These are phyloP conservation scores for Centropus unirufus DNA, from an alignment of 2,113 vertebrate species.

Conservation along the genomic window DNA sequence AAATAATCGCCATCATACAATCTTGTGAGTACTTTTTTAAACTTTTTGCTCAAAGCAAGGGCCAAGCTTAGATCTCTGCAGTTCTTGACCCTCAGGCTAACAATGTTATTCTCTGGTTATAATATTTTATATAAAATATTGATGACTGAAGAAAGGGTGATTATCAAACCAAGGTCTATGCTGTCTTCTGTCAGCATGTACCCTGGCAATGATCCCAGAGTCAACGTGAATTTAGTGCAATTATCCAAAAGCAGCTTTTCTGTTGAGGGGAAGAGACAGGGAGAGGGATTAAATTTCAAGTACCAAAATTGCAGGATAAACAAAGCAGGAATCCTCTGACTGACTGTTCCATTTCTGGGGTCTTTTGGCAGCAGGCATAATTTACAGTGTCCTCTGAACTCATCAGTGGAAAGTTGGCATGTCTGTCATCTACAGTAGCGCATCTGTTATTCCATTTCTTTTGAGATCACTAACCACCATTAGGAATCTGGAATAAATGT, in stretches of 20 bases:
- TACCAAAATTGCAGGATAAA: neutral
- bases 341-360: neutral
- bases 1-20: rapidly evolving
- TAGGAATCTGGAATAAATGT: slow-evolving; percentile 33
- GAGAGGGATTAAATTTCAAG: slow-evolving; percentile 3
- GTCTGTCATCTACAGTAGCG: neutral
- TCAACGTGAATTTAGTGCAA: neutral
- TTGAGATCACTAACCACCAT: slow-evolving; percentile 23
- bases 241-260: slow-evolving; percentile 16
- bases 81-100: neutral
- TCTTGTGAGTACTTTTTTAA: neutral
- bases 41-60: neutral
- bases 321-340: neutral
- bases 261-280: neutral
- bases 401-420: slow-evolving; percentile 20
- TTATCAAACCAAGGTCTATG: slow-evolving; percentile 44
- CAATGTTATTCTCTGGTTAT: neutral
- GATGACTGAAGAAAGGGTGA: slow-evolving; percentile 32
- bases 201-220: slow-evolving; percentile 33
- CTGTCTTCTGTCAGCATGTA: slow-evolving; percentile 41
- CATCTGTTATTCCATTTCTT: slow-evolving; percentile 40
- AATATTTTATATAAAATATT: neutral
- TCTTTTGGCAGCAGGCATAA: neutral
- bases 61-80: neutral
- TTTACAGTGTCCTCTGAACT: slow-evolving; percentile 4